These are phyloP conservation scores for Dasypus novemcinctus DNA, from an alignment of 2,113 vertebrate species.

Conservation along the genomic window DNA sequence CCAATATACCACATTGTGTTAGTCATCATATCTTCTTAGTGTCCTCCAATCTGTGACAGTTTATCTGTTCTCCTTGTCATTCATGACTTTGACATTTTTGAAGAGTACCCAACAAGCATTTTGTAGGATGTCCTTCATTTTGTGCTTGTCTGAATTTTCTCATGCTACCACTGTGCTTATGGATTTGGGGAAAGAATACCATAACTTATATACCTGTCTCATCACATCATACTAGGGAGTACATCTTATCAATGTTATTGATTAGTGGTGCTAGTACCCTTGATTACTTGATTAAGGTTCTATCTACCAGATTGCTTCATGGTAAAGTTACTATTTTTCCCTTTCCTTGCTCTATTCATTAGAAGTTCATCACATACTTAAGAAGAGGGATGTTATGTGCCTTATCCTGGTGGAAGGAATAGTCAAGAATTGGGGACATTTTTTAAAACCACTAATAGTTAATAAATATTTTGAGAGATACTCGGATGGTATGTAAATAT, in stretches of 20 bases:
- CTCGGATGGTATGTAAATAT: neutral
- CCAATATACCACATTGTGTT: neutral
- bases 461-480: neutral
- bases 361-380: neutral
- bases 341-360: neutral
- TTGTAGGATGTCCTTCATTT: neutral
- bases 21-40: neutral
- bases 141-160: neutral
- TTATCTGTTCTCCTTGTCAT: neutral
- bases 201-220: no score
- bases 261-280: neutral
- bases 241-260: neutral
- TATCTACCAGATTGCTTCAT: neutral
- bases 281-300: no score
- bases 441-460: neutral
- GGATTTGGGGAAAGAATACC: neutral
- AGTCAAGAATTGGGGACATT: neutral
- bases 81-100: neutral
- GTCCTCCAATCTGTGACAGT: neutral
- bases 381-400: neutral
- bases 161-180: no score
- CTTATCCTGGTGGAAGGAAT: neutral
- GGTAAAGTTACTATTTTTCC: neutral
- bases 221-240: neutral
- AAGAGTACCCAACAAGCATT: neutral